Conservation (phyloP, 2,113 vertebrate species). For the Heterochromis multidens region DNA sequence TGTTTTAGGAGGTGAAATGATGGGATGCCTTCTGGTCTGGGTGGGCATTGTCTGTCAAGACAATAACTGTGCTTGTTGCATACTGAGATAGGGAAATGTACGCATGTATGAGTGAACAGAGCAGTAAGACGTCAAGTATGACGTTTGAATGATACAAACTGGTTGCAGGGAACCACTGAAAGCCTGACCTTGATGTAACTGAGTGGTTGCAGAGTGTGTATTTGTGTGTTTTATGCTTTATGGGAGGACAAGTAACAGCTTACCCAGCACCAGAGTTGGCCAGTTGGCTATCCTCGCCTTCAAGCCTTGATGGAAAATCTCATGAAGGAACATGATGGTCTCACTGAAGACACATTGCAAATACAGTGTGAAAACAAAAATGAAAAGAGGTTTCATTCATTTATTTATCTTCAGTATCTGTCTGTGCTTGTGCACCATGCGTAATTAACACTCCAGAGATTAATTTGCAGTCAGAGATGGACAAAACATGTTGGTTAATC, state of each 20-base stretch:
- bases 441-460: neutral
- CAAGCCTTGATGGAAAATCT: conserved; percentile 98
- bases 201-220: conserved; percentile 10
- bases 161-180: conserved; percentile 29
- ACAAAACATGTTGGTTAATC: neutral
- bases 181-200: conserved; percentile 52
- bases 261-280: conserved; percentile 97
- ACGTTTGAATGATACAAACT: conserved; percentile 42
- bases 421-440: neutral
- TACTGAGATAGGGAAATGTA: conserved; percentile 38
- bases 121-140: conserved; percentile 37
- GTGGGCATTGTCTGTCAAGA: conserved; percentile 60
- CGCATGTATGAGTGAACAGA: conserved; percentile 18
- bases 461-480: neutral
- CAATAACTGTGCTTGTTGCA: conserved; percentile 44
- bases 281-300: conserved; percentile 98
- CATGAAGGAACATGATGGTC: conserved; percentile 99
- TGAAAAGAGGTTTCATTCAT: neutral
- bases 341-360: conserved; percentile 77
- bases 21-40: conserved; percentile 33
- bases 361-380: neutral
- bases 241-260: conserved; percentile 56
- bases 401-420: neutral
- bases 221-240: neutral
- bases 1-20: conserved; percentile 47